Base-by-base conservation (phyloP, 2,113 vertebrate genomes). In the Osmerus eperlanus region DNA sequence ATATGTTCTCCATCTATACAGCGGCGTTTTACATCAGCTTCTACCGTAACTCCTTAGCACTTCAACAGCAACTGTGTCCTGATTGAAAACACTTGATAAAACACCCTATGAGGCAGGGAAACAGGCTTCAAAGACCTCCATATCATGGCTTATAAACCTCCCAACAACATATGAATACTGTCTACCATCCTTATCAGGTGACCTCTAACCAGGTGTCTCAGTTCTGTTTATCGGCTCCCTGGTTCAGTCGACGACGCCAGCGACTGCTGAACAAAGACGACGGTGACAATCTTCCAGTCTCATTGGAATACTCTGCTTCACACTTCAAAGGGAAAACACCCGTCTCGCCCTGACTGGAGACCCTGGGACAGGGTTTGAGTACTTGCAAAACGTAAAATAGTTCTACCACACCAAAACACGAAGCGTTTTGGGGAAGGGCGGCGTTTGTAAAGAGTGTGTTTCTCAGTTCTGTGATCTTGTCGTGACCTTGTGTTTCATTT, bases 121-220 rank as follows among this genome's bases (percentile, higher is more conserved):
- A 60, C 58, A 19, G 21, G 86, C 82, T 89, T 91, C 85, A 90
- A 91, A 93, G 84, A 60, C 70, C 19, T 76, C 77, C 78, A 82
- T 85, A 87, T 74, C 78, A 77, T 70, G 4, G 65, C 56, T 71
- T 86, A 83, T 88, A 91, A 90, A 87, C 84, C 86, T 85, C 82
- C 76, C 67, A 82, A 62, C 74, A 88, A 88, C 85, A 89, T 83
- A 83, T 89, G 83, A 89, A 91, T 91, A 2, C 9, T 47, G 2
- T 12, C 80, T 77, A 85, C 87, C 85, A 87, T 78, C 68, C 85
- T 89, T 83, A 91, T 91, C 88, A 90, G 78, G 74, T 87, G 89
- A 88, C 89, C 89, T 91, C 82, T 78, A 87, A 86, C 83, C 87
- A 83, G 86, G 83, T 85, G 86, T 83, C 83, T 79, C 88, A 87